Base-by-base conservation (phyloP, 92 coral and sea anemone genomes). In the Epizoanthus scotinus region DNA sequence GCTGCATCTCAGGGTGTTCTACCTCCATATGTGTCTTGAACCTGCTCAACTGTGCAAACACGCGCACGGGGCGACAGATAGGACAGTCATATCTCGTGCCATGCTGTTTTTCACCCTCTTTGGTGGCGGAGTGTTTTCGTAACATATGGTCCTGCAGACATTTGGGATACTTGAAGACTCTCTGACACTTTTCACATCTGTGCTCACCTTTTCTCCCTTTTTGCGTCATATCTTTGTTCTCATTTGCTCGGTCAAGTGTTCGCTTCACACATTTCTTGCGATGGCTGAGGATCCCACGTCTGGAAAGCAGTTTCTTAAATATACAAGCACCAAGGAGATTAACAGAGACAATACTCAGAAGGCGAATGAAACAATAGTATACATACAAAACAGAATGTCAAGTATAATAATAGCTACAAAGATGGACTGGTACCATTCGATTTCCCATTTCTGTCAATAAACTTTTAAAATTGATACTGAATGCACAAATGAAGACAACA, bases 241-340 rank as follows among this genome's bases (percentile, higher is more conserved):
- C 70, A 26, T 64, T 64, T 9, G 44, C 70, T 64, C 70, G 70
- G 70, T 64, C 70, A 14, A 64, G 70, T 64, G 70, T 64, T 64
- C 44, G 70, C 42, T 64, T 64, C 22, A 64, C 70, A 64, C 70
- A 64, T 64, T 64, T 64, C 70, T 64, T 64, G 29, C 70, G 70
- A 38, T 64, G 70, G 17, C 70, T 29, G 40, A 64, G 70, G 70
- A 64, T 64, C 17, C 70, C 70, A 27, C 70, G 70, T 64, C 70
- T 64, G 28, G 70, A 64, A 7, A 64, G 40, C 2, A 64, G 70
- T 64, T 64, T 64, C 70, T 64, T 27, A 14, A 64, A 29, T 6
- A 17, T 27, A 64, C 70, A 64, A 64, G 44, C 19, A 27, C 29
- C 38, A 28, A 28, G n/a, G 36, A 22, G 6, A 4, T 63, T 14